Percentiles rank a stretch among this genome's conserved stretches.
Conservation (phyloP, 2,797 vertebrate species). For the Molossus alvarezi region DNA sequence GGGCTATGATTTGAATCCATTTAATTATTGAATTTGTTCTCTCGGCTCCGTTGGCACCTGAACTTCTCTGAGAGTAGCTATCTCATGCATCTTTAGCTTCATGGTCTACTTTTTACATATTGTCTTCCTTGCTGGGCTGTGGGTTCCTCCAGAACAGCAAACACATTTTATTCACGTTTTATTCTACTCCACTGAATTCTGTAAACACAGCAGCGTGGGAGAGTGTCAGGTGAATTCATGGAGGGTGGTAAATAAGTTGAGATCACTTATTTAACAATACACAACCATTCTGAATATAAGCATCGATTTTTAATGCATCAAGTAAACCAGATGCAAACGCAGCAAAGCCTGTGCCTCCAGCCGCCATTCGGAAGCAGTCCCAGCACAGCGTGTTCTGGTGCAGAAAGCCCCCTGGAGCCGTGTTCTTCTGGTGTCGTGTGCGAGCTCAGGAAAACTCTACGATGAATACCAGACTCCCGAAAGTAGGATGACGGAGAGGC, state of each 20-base stretch:
- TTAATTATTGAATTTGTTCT: slow-evolving; percentile 43
- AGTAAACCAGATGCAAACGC: background rate
- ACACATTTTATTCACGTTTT: slow-evolving; percentile 20
- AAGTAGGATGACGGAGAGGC: background rate
- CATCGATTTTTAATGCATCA: background rate
- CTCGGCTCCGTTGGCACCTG: background rate
- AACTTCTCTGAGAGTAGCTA: background rate
- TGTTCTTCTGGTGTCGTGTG: background rate
- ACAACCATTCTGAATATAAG: background rate
- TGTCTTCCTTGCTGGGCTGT: background rate
- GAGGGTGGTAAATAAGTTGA: background rate
- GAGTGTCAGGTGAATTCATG: background rate
- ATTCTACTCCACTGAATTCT: background rate
- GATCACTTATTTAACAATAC: background rate
- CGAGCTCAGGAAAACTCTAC: slow-evolving; percentile 1
- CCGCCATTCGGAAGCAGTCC: background rate
- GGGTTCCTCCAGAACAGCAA: slow-evolving; percentile 14
- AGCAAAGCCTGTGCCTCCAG: background rate
- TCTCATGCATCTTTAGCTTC: slow-evolving; percentile 37
- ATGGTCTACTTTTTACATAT: background rate
- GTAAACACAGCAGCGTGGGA: background rate
- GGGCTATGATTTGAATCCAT: background rate
- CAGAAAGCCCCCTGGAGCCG: background rate
- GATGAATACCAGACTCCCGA: background rate
- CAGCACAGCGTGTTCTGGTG: background rate